These are phyloP conservation scores for Catalaphyllia jardinei DNA, from an alignment of 64 coral and sea anemone genomes.

Conservation along the genomic window DNA sequence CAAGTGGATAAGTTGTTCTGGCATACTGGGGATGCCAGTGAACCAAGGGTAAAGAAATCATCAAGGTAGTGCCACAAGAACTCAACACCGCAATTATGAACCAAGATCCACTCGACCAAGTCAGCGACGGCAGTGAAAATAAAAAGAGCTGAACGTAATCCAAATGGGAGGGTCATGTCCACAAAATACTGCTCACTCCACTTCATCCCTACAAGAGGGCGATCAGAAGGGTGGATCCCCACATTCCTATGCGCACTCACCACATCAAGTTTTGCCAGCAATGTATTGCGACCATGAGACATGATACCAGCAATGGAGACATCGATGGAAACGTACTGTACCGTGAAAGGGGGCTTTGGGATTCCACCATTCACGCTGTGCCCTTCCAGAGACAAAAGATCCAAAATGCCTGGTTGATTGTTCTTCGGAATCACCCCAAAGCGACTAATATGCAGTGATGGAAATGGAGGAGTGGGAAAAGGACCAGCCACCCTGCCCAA, in stretches of 20 bases:
- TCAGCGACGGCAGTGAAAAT: too few species aligned
- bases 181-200: conserved; percentile 21
- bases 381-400: conserved; percentile 14
- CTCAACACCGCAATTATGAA: conserved; percentile 4
- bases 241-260: conserved; percentile 13
- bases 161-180: too few species aligned
- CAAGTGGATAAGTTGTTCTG: not conserved
- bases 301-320: not conserved
- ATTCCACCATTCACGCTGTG: conserved; percentile 50
- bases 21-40: too few species aligned
- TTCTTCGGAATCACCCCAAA: too few species aligned
- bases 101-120: conserved; percentile 55
- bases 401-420: too few species aligned
- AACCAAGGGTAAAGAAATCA: conserved; percentile 36
- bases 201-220: conserved; percentile 1
- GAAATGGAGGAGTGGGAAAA: not conserved
- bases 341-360: conserved; percentile 10
- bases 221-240: too few species aligned
- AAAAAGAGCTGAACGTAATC: too few species aligned
- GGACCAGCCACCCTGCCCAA: not conserved
- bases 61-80: conserved; percentile 35
- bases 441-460: too few species aligned
- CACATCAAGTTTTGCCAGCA: conserved; percentile 31
- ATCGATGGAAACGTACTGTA: not conserved
- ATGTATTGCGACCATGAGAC: not conserved